A percentile compares a stretch with the other conserved stretches of the same genome.
Evolutionary conservation across 2,888 invertebrate species (phyloP).

Genomic region (Ormyrus pomaceus): DNA sequence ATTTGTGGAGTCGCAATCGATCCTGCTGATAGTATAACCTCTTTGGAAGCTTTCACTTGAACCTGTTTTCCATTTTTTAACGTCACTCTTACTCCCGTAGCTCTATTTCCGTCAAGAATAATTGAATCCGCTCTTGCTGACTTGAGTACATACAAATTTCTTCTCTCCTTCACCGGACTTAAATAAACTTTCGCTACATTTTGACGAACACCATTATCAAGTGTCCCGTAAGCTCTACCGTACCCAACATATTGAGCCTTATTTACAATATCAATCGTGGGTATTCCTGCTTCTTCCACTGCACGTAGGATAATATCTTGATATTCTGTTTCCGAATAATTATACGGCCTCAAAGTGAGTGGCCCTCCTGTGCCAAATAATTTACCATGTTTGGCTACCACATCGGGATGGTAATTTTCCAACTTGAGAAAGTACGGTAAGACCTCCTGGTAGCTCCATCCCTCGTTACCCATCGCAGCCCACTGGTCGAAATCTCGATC

Average conservation of each 20-base stretch:
- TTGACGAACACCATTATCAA: conserved; percentile 73
- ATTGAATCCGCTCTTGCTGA: conserved; percentile 79
- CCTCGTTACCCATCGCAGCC: conserved; percentile 79
- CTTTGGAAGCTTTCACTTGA: conserved; percentile 76
- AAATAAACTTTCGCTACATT: conserved; percentile 76
- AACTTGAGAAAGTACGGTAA: conserved; percentile 71
- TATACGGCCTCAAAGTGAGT: conserved; percentile 74
- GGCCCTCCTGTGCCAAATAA: conserved; percentile 76
- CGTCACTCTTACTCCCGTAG: conserved; percentile 75
- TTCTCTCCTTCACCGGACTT: conserved; percentile 75
- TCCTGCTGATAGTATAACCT: conserved; percentile 82
- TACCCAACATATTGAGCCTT: conserved; percentile 76
- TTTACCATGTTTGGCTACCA: conserved; percentile 69
- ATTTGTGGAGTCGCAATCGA: conserved; percentile 83
- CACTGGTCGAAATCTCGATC: conserved; percentile 81
- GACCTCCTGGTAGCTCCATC: conserved; percentile 79
- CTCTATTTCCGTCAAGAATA: conserved; percentile 75
- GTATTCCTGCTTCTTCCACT: conserved; percentile 76
- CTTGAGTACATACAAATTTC: conserved; percentile 80
- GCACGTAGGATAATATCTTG: conserved; percentile 75
- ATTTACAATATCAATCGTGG: conserved; percentile 72
- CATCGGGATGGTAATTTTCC: conserved; percentile 62
- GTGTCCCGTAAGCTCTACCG: conserved; percentile 75
- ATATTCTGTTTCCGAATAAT: conserved; percentile 68
- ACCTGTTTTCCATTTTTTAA: conserved; percentile 67